phyloP scores from a whole-genome alignment of 2,113 vertebrate species.

The Acanthisitta chloris region DNA sequence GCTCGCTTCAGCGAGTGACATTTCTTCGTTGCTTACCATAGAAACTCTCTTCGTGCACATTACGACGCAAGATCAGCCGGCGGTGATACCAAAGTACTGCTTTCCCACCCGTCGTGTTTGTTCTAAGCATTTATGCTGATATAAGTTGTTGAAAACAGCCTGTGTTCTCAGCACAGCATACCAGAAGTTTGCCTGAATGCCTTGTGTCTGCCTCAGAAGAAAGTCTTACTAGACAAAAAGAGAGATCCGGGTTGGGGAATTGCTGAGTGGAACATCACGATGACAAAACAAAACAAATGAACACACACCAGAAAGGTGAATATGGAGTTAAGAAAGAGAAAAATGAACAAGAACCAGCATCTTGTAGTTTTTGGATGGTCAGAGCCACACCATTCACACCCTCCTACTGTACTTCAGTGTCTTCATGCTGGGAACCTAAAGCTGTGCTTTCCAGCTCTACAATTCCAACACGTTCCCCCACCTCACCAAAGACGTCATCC shows the following conservation, averaged over 20 bases:
- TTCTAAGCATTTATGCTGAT: neutral
- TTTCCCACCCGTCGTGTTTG: fast-evolving
- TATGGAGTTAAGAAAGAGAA: neutral
- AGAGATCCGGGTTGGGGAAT: neutral
- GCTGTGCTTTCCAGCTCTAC: neutral
- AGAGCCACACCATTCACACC: neutral
- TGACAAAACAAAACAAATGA: neutral
- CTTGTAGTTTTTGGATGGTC: neutral
- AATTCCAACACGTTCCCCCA: neutral
- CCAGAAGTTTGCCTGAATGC: neutral
- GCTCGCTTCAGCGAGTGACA: fast-evolving
- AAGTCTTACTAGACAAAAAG: neutral
- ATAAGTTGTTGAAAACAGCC: neutral
- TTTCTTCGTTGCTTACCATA: fast-evolving
- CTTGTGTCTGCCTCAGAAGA: fast-evolving
- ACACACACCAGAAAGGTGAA: neutral
- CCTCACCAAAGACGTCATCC: neutral
- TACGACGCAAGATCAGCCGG: fast-evolving
- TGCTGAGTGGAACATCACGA: neutral
- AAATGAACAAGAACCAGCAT: neutral
- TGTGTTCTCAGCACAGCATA: fast-evolving
- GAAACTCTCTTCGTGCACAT: fast-evolving
- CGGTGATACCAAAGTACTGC: neutral
- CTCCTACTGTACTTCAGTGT: fast-evolving
- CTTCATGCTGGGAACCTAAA: neutral